A percentile compares a stretch with the other conserved stretches of the same genome.
phyloP scores from a whole-genome alignment of 2,113 vertebrate species.

The Plecotus auritus region DNA sequence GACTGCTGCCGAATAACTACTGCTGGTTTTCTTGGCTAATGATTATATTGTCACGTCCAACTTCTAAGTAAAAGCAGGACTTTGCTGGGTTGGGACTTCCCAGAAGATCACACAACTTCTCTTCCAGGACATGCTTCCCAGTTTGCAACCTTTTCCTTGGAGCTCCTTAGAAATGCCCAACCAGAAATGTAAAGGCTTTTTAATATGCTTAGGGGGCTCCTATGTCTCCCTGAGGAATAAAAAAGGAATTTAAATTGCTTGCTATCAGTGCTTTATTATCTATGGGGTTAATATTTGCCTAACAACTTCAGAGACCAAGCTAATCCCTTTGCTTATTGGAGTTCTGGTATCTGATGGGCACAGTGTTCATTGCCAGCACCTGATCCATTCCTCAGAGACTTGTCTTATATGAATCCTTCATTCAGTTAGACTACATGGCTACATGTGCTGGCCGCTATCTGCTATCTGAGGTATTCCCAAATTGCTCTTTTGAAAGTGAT shows the following conservation, averaged over 20 bases:
- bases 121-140: neutral
- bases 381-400: neutral
- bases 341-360: neutral
- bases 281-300: neutral
- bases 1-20: neutral
- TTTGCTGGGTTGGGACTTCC: neutral
- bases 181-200: neutral
- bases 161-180: neutral
- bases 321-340: neutral
- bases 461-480: neutral
- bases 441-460: neutral
- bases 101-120: neutral
- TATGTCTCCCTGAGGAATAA: neutral
- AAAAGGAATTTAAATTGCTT: neutral
- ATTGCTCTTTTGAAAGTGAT: neutral
- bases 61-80: neutral
- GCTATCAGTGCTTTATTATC: neutral
- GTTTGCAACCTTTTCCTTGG: neutral
- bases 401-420: neutral
- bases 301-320: neutral
- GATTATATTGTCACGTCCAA: neutral
- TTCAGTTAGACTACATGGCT: neutral
- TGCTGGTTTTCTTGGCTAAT: conserved; percentile 31
- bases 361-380: neutral
- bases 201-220: neutral